Percentiles rank a stretch among this genome's conserved stretches.
These are phyloP conservation scores for Nemotelus nigrinus DNA, from an alignment of 2,888 invertebrate species.

Conservation along the genomic window DNA sequence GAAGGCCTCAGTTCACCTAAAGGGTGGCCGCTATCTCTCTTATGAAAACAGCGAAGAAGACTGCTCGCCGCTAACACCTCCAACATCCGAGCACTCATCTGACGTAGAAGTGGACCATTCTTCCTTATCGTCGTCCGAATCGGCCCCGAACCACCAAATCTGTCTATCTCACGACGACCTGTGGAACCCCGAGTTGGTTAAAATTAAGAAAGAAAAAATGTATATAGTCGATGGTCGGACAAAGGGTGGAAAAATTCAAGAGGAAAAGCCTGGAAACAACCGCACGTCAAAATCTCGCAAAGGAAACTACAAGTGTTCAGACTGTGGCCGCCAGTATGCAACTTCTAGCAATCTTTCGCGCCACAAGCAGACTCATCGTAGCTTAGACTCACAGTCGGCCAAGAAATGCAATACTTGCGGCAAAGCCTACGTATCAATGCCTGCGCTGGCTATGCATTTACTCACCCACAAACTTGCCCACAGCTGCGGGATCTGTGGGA, in stretches of 20 bases:
- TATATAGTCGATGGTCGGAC: slow-evolving; percentile 68
- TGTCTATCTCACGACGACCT: slow-evolving; percentile 39
- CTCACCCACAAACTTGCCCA: slow-evolving; percentile 92
- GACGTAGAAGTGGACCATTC: slow-evolving; percentile 72
- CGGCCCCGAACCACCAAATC: slow-evolving; percentile 6
- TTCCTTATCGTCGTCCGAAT: slow-evolving; percentile 56
- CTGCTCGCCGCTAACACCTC: slow-evolving; percentile 72
- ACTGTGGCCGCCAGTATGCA: slow-evolving; percentile 91
- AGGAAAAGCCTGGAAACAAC: slow-evolving; percentile 20
- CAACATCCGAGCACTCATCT: slow-evolving; percentile 77
- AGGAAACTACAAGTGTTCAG: slow-evolving; percentile 77
- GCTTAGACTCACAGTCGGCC: slow-evolving; percentile 93
- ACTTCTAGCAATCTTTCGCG: slow-evolving; percentile 89
- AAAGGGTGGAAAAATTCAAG: slow-evolving; percentile 61
- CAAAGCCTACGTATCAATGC: slow-evolving; percentile 98
- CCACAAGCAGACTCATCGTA: slow-evolving; percentile 92
- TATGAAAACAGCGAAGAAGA: slow-evolving; percentile 65
- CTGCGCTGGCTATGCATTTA: slow-evolving; percentile 93
- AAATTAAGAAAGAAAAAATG: slow-evolving; percentile 47
- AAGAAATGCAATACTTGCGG: slow-evolving; percentile 95
- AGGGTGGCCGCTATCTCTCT: slow-evolving; percentile 58
- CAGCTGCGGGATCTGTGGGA: slow-evolving; percentile 92
- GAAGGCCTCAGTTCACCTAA: slow-evolving; percentile 51
- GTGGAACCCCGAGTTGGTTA: slow-evolving; percentile 47
- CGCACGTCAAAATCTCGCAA: slow-evolving; percentile 51